These are phyloP conservation scores for Crypturellus undulatus DNA, from an alignment of 2,113 vertebrate species.

Conservation along the genomic window DNA sequence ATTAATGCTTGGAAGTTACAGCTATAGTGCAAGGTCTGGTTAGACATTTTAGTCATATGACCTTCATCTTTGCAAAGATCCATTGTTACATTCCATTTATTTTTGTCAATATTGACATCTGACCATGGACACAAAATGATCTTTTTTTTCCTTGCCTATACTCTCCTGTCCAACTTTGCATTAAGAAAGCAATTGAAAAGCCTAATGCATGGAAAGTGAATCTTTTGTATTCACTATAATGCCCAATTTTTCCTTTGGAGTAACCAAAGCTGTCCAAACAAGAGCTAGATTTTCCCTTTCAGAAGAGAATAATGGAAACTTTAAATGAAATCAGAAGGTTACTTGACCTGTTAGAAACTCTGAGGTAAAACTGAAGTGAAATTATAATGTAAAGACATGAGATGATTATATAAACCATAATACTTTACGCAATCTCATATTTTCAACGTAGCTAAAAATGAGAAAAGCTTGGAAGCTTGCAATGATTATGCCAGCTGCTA, in stretches of 20 bases:
- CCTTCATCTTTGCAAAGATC: slow-evolving; percentile 66
- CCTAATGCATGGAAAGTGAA: slow-evolving; percentile 80
- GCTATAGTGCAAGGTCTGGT: not conserved
- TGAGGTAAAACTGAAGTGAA: slow-evolving; percentile 72
- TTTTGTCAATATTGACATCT: slow-evolving; percentile 79
- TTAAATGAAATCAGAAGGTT: slow-evolving; percentile 83
- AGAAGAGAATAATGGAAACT: slow-evolving; percentile 79
- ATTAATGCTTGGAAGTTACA: not conserved
- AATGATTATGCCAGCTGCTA: not conserved
- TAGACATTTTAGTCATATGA: slow-evolving; percentile 54
- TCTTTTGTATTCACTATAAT: slow-evolving; percentile 79
- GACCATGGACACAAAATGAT: slow-evolving; percentile 75
- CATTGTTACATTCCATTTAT: slow-evolving; percentile 75
- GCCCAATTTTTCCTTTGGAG: slow-evolving; percentile 79
- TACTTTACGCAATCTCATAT: not conserved
- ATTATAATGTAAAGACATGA: slow-evolving; percentile 37
- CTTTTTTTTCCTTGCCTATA: slow-evolving; percentile 46
- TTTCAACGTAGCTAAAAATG: slow-evolving; percentile 13
- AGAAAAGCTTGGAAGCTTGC: not conserved
- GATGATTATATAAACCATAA: slow-evolving; percentile 28
- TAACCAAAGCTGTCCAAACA: slow-evolving; percentile 82
- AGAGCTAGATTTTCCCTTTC: slow-evolving; percentile 81
- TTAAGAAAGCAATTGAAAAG: slow-evolving; percentile 79
- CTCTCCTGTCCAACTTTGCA: slow-evolving; percentile 66
- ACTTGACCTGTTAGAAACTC: slow-evolving; percentile 74